A percentile compares a stretch with the other conserved stretches of the same genome.
phyloP scores from a whole-genome alignment of 2,888 invertebrate species.

The Folsomia manolachei region DNA sequence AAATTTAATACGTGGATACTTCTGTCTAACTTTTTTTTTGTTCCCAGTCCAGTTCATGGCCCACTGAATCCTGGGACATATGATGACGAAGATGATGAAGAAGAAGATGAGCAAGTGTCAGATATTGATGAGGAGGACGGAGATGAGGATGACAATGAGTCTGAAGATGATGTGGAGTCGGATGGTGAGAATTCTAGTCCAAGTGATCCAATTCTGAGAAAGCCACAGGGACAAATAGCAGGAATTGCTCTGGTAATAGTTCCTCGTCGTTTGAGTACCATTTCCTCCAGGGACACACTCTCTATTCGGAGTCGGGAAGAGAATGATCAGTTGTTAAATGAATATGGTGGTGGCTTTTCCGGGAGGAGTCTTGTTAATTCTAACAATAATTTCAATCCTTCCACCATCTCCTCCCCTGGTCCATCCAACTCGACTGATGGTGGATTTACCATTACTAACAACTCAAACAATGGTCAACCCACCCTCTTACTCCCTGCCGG shows the following conservation, averaged over 20 bases:
- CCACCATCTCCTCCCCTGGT: slow-evolving; percentile 6
- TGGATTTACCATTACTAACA: no score
- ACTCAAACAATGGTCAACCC: slow-evolving; percentile 14
- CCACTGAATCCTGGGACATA: slow-evolving; percentile 49
- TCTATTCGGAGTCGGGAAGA: slow-evolving; percentile 31
- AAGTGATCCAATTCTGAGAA: slow-evolving; percentile 49
- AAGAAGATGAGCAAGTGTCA: slow-evolving; percentile 65
- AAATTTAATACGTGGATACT: no score
- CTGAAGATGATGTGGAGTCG: slow-evolving; percentile 63
- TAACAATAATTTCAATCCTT: slow-evolving; percentile 29
- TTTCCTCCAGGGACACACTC: slow-evolving; percentile 36
- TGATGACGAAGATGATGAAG: slow-evolving; percentile 62
- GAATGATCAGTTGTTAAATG: slow-evolving; percentile 7
- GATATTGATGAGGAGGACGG: slow-evolving; percentile 66
- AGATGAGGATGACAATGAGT: slow-evolving; percentile 58
- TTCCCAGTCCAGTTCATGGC: slow-evolving; percentile 50
- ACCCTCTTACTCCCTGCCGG: slow-evolving; percentile 29
- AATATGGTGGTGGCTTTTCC: background rate
- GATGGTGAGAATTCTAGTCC: slow-evolving; percentile 55
- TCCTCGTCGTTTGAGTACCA: slow-evolving; percentile 47
- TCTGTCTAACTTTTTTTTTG: no score
- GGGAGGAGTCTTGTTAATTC: slow-evolving; percentile 11
- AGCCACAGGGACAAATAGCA: slow-evolving; percentile 37
- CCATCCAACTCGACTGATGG: background rate
- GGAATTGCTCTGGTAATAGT: slow-evolving; percentile 47